Evolutionary conservation across 37 sponge, comb jelly and placozoan genomes (phyloP), one percentile per base, ranked within the genome.

Genomic region (Amphimedon queenslandica): DNA sequence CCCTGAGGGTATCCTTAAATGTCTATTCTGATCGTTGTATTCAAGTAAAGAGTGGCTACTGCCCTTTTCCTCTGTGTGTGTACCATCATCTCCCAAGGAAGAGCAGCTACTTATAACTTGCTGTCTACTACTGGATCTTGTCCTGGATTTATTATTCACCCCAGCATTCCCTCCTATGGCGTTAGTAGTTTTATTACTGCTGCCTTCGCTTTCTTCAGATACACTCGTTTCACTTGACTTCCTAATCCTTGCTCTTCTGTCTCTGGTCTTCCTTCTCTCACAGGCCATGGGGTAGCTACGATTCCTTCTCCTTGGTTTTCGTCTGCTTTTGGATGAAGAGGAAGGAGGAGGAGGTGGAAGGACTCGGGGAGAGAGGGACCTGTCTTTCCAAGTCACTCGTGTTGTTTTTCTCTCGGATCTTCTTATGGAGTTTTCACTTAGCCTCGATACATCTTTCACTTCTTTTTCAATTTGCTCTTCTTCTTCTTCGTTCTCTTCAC

Each of bases 1-100:
- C 21, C 73, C 84, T 43, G 64, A 64, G 1, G 84, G 84, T 1
- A 76, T 23, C 25, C 27, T 16, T n/a, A n/a, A n/a, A n/a, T n/a
- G n/a, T n/a, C n/a, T n/a, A 47, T 47, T 8, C 13, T 47, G 8
- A 47, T 47, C 53, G 13, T 18, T 13, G 13, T 47, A 13, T 47
- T 47, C 53, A 18, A 47, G 13, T 18, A 13, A 8, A 47, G 8
- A 13, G 13, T 47, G 53, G 53, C 13, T 13, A 47, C 13, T 47
- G 13, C 13, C 53, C 8, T 47, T 47, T 18, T 13, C 53, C 8
- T 47, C 8, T 47, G 8, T 13, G 8, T 13, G 13, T 18, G 13
- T 8, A 18, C 53, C 53, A 18, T 47, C 53, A 47, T 47, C 53
- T 47, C 53, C 53, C 53, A 47, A 13, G 13, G 53, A 47, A 47